Percentiles rank a stretch among this genome's conserved stretches.
phyloP scores from a whole-genome alignment of 2,113 vertebrate species.

The Scomber scombrus region DNA sequence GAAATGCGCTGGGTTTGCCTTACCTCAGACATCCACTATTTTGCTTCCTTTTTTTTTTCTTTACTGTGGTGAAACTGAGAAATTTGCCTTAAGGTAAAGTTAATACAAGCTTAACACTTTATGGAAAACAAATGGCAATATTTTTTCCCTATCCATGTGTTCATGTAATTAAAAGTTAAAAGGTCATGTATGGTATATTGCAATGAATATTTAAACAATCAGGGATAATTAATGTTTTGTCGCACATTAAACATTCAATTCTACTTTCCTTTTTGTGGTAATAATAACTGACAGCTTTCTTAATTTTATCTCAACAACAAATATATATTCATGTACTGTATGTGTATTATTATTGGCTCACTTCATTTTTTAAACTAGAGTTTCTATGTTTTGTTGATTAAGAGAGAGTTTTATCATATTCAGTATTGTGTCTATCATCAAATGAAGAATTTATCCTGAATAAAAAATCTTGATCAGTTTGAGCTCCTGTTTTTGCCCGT shows the following conservation, averaged over 20 bases:
- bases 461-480: slow-evolving; percentile 64
- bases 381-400: slow-evolving; percentile 25
- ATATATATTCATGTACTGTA: slow-evolving; percentile 29
- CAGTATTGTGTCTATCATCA: slow-evolving; percentile 30
- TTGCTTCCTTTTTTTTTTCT: slow-evolving; percentile 30
- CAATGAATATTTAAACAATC: slow-evolving; percentile 13
- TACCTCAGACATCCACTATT: slow-evolving; percentile 49
- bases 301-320: background rate
- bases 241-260: slow-evolving; percentile 20
- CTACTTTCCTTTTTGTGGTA: slow-evolving; percentile 12
- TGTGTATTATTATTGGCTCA: slow-evolving; percentile 19
- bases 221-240: slow-evolving; percentile 6
- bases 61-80: slow-evolving; percentile 49
- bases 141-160: slow-evolving; percentile 23
- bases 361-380: slow-evolving; percentile 3
- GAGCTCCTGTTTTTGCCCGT: slow-evolving; percentile 49
- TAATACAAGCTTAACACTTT: slow-evolving; percentile 31
- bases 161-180: slow-evolving; percentile 33
- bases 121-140: slow-evolving; percentile 37
- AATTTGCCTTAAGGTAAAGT: slow-evolving; percentile 53
- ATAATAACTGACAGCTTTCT: slow-evolving; percentile 27
- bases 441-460: slow-evolving; percentile 60
- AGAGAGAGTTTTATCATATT: slow-evolving; percentile 37
- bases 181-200: background rate
- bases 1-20: slow-evolving; percentile 54